A percentile compares a stretch with the other conserved stretches of the same genome.
phyloP scores from a whole-genome alignment of 2,797 vertebrate species.

The Megalops cyprinoides region DNA sequence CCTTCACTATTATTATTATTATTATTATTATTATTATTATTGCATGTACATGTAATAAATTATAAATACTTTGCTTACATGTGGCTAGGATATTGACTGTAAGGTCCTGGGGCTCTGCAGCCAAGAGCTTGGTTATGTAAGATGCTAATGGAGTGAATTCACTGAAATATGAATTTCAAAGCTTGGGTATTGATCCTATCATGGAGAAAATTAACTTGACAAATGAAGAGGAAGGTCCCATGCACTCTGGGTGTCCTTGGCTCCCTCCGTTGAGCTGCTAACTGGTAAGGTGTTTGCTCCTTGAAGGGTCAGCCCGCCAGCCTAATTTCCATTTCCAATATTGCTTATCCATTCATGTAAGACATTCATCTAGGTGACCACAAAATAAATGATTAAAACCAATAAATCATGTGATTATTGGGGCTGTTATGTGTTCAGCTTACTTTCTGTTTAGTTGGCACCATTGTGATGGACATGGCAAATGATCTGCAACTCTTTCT shows the following conservation, averaged over 20 bases:
- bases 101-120: neutral
- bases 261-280: neutral
- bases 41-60: no score
- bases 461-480: conserved; percentile 53
- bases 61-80: no score
- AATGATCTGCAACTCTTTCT: conserved; percentile 55
- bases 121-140: neutral
- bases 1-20: no score
- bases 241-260: neutral
- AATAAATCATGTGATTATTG: no score
- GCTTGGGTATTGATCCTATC: conserved; percentile 16
- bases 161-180: neutral
- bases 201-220: conserved; percentile 13
- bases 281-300: neutral
- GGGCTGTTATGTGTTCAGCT: no score
- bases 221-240: neutral
- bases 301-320: neutral
- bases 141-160: conserved; percentile 1
- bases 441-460: no score
- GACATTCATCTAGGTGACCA: neutral
- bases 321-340: no score
- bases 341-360: neutral
- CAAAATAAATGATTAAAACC: no score
- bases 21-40: neutral
- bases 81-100: neutral